Evolutionary conservation across 2,888 invertebrate genomes (phyloP), one percentile per base, ranked within the genome.

Genomic region (Tenthredo mesomela): DNA sequence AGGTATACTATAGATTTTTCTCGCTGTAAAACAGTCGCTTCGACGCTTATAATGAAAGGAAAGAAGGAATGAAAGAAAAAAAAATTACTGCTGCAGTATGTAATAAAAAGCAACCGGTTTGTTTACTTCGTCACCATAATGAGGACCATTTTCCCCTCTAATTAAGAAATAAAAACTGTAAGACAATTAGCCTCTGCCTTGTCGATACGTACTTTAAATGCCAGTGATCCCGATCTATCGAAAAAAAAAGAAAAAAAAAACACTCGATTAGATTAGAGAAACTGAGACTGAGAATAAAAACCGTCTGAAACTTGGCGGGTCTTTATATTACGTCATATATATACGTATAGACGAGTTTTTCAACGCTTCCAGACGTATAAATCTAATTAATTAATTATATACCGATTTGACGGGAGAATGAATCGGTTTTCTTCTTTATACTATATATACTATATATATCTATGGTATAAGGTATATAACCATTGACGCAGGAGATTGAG

Each of bases 261-360:
- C n/a, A 77, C 50, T n/a, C 54, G 77, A 77, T 77, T 77, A 77
- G 77, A 77, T 77, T 77, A 75, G 75, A 75, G 75, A 75, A 75
- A 47, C 75, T 25, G 29, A 77, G 47, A 54, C 29, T 12, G 77
- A 54, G 33, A 77, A 77, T 40, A 77, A 77, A 77, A 77, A 77
- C 50, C 33, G 25, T 29, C 50, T 50, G 50, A 50, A 77, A 50
- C 50, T 77, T 29, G 50, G 54, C 21, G 50, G n/a, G 33, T 75
- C 15, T 47, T 3, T 15, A 77, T 77, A 21, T 37, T 37, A 75
- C 75, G 75, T 75, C 75, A 40, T 43, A 40, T 43, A 21, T 33
- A 25, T 37, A 25, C 67, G 67, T 43, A 43, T 40, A 43, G 43
- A 73, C 43, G 40, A 73, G 43, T 73, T 73, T 73, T 73, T 73